Evolutionary conservation across 2,888 invertebrate genomes (phyloP).

Genomic region (Mycalesis mineus): DNA sequence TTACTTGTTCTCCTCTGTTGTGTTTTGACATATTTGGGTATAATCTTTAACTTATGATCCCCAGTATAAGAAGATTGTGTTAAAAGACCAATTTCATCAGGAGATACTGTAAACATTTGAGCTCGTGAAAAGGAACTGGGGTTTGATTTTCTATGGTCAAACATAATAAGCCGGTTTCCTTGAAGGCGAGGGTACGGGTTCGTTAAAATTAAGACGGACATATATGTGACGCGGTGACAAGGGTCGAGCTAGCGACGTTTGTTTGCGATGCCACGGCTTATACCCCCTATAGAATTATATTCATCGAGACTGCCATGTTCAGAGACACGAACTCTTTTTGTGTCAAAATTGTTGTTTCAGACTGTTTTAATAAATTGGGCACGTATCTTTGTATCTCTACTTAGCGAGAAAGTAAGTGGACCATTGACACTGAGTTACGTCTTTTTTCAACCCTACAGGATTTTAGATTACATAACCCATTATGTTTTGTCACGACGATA

Average conservation of each 20-base stretch:
- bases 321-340: slow-evolving; percentile 24
- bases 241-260: slow-evolving; percentile 52
- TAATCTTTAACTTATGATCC: too few species aligned
- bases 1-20: too few species aligned
- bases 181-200: slow-evolving; percentile 39
- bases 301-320: slow-evolving; percentile 22
- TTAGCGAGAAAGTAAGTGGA: too few species aligned
- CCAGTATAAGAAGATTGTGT: slow-evolving; percentile 9
- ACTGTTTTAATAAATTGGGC: not conserved
- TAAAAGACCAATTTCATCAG: slow-evolving; percentile 24
- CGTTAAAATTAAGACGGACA: slow-evolving; percentile 63
- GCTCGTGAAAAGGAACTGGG: slow-evolving; percentile 22
- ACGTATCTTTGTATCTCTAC: too few species aligned
- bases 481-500: too few species aligned
- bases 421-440: too few species aligned
- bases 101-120: slow-evolving; percentile 23
- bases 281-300: slow-evolving; percentile 22
- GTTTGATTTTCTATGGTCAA: slow-evolving; percentile 31
- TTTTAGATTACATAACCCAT: too few species aligned
- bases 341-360: not conserved
- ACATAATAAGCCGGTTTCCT: slow-evolving; percentile 40
- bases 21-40: too few species aligned
- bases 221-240: slow-evolving; percentile 67
- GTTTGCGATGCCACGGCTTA: slow-evolving; percentile 30
- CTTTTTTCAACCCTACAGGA: too few species aligned